Evolutionary conservation across 1,140 invertebrate species (phyloP).

Genomic region (Hesperophylax magnus): DNA sequence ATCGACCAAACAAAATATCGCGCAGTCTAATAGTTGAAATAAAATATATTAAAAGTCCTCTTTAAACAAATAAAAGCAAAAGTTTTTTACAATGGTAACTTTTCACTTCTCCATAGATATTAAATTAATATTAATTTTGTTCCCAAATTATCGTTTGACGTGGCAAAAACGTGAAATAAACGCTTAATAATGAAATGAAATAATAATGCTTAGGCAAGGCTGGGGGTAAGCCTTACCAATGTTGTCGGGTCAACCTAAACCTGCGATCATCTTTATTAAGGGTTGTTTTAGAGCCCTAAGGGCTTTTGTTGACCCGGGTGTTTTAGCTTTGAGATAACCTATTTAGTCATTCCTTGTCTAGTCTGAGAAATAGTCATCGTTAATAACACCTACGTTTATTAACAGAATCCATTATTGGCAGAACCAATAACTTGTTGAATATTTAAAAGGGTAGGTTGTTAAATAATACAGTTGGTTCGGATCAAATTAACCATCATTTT

Average conservation of each 20-base stretch:
- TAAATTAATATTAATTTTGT: no score
- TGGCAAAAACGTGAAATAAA: conserved; percentile 6
- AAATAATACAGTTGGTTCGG: no score
- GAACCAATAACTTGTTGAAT: no score
- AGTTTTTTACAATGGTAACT: no score
- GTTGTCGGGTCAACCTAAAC: conserved; percentile 29
- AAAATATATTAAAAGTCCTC: no score
- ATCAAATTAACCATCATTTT: no score
- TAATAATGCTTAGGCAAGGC: conserved; percentile 8
- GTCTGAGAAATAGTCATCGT: neutral
- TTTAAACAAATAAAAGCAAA: no score
- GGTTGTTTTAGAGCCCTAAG: conserved; percentile 6
- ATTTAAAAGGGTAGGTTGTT: no score
- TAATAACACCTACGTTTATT: neutral
- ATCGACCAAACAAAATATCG: no score
- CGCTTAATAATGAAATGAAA: conserved; percentile 18
- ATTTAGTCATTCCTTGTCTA: conserved; percentile 1
- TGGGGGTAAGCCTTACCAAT: conserved; percentile 16
- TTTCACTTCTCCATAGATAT: no score
- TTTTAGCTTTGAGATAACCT: conserved; percentile 23
- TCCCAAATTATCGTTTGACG: no score
- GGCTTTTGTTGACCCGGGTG: conserved; percentile 30
- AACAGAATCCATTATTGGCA: neutral
- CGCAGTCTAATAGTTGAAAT: no score
- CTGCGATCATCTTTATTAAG: conserved; percentile 42